Conservation (phyloP, 2,888 invertebrate species). For the Neuroscelio doddi region DNA sequence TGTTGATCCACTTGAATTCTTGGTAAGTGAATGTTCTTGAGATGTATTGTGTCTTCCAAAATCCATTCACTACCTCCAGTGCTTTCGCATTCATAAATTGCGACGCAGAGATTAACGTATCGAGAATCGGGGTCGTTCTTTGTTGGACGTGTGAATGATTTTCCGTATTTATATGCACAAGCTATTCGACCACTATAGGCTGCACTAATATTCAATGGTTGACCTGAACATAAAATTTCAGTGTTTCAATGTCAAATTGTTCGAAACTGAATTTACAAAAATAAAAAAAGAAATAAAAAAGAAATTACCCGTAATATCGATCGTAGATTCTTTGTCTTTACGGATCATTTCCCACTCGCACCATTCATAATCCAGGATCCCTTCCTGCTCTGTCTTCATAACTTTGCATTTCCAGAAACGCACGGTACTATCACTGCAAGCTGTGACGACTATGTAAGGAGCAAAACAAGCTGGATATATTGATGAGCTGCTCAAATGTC, state of each 20-base stretch:
- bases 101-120: slow-evolving; percentile 92
- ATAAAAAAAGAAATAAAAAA: not conserved
- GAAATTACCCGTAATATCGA: slow-evolving; percentile 81
- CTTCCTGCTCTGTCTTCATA: slow-evolving; percentile 73
- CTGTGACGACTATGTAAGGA: slow-evolving; percentile 95
- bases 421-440: slow-evolving; percentile 94
- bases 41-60: slow-evolving; percentile 94
- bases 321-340: slow-evolving; percentile 78
- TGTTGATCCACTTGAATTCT: slow-evolving; percentile 87
- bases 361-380: slow-evolving; percentile 79
- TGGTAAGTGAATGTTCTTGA: slow-evolving; percentile 92
- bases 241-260: too few species aligned
- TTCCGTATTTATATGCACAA: slow-evolving; percentile 95
- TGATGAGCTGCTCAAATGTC: slow-evolving; percentile 96
- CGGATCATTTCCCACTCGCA: slow-evolving; percentile 92
- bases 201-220: slow-evolving; percentile 93
- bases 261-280: too few species aligned
- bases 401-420: slow-evolving; percentile 91
- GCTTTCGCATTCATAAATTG: slow-evolving; percentile 99
- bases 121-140: slow-evolving; percentile 84
- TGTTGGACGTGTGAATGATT: slow-evolving; percentile 88
- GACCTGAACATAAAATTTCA: slow-evolving; percentile 75
- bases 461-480: slow-evolving; percentile 99
- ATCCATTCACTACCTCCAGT: slow-evolving; percentile 97
- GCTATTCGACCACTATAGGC: slow-evolving; percentile 98